Percentiles rank a stretch among this genome's conserved stretches.
phyloP scores from a whole-genome alignment of 2,888 invertebrate genomes.

The Acronicta leporina region DNA sequence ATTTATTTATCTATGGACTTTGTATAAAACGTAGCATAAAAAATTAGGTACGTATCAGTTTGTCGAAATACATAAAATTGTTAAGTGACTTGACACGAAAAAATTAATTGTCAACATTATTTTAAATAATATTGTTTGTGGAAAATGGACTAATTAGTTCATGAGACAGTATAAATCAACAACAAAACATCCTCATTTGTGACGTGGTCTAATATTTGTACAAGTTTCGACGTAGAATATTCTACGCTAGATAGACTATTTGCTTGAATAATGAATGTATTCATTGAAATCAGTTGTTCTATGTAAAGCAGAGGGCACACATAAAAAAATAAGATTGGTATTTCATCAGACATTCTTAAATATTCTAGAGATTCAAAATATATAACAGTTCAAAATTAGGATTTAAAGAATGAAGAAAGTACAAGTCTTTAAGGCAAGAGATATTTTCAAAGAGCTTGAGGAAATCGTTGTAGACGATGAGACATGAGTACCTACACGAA shows the following conservation, averaged over 20 bases:
- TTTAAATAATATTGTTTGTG: not conserved
- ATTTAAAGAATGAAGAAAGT: too few species aligned
- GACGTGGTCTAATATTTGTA: slow-evolving; percentile 25
- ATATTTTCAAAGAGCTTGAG: not conserved
- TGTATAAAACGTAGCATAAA: too few species aligned
- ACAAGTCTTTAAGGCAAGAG: too few species aligned
- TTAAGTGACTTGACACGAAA: too few species aligned
- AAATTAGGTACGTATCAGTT: too few species aligned
- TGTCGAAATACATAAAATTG: too few species aligned
- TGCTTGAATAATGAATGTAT: slow-evolving; percentile 24
- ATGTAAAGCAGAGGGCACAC: not conserved
- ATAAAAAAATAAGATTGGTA: slow-evolving; percentile 2
- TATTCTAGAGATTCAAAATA: too few species aligned
- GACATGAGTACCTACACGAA: not conserved
- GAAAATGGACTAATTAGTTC: slow-evolving; percentile 3
- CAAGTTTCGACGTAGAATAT: slow-evolving; percentile 9
- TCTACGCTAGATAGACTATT: slow-evolving; percentile 18
- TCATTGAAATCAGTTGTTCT: slow-evolving; percentile 20
- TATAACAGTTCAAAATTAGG: too few species aligned
- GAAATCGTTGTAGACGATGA: not conserved
- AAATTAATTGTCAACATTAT: not conserved
- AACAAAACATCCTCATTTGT: slow-evolving; percentile 23
- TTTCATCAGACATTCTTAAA: slow-evolving; percentile 14
- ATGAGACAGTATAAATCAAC: slow-evolving; percentile 18
- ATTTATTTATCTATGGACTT: too few species aligned